Base-by-base conservation (phyloP, 2,797 vertebrate species). In the Acanthiza pusilla region DNA sequence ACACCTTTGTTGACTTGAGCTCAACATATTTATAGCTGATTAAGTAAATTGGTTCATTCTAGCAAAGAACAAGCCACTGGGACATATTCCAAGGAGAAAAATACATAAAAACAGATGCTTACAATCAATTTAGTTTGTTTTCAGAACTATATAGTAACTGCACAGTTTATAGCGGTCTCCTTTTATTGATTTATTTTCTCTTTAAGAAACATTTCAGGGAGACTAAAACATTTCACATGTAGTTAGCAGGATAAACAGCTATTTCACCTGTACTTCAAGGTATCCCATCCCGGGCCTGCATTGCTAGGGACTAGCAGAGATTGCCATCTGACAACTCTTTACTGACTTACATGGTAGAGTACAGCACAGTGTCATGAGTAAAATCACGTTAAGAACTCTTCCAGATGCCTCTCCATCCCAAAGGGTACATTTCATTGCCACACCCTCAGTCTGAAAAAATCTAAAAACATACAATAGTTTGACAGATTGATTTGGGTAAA, bases 21-120 rank as follows among this genome's bases (percentile, higher is more conserved):
- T 94, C 50, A 91, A 94, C 68, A 76, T 96, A 95, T 95, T 96
- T 95, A 94, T 94, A 91, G 93, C 83, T 95, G 96, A 96, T 95
- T 94, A 94, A 92, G 82, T 94, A 96, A 93, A 95, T 27, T 21
- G 47, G 92, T 94, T 89, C 88, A 43, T 94, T 95, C 76, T 91
- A 94, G 93, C 93, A 94, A 93, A 96, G 76, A 90, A 88, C 62
- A 89, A 78, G 30, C 86, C 86, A 95, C 73, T 89, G 95, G 91
- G 88, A 95, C 72, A 63, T 89, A 91, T 87, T 95, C 89, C 78
- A 95, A 89, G 63, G 62, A 93, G 84, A 85, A 94, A 95, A 95
- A 75, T 40, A 91, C 85, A 91, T 92, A 83, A 92, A 94, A 89
- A 0, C 85, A 90, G 91, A 83, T 77, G 85, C 54, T 93, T 89